phyloP scores from a whole-genome alignment of 2,113 vertebrate genomes.

The Hipposideros armiger region DNA sequence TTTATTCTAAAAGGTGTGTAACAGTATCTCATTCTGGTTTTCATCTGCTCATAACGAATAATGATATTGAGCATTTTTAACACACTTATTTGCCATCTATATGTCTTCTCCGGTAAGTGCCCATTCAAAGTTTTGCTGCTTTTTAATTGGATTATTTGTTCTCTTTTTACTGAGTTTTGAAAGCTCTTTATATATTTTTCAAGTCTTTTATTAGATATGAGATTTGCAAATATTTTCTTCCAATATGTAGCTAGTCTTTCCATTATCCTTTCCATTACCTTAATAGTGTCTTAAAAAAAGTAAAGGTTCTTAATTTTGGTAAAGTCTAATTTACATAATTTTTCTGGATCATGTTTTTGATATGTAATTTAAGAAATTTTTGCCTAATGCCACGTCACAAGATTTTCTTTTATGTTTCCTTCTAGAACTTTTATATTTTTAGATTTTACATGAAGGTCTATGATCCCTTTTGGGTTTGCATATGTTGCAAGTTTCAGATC shows the following conservation, averaged over 20 bases:
- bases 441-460: not conserved
- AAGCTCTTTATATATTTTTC: not conserved
- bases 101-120: not conserved
- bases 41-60: not conserved
- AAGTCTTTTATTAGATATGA: not conserved
- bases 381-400: not conserved
- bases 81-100: not conserved
- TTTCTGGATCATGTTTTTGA: not conserved
- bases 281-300: not conserved
- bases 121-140: not conserved
- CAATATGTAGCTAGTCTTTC: not conserved
- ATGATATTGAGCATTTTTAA: not conserved
- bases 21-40: not conserved
- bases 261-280: not conserved
- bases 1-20: not conserved
- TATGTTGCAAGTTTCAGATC: not conserved
- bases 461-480: not conserved
- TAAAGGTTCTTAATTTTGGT: not conserved
- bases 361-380: not conserved
- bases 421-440: not conserved
- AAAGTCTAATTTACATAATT: not conserved
- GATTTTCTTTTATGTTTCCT: not conserved
- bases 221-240: conserved; percentile 34
- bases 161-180: not conserved
- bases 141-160: not conserved